Evolutionary conservation across 1,140 invertebrate species (phyloP).

Genomic region (Vollenhovia emeryi): DNA sequence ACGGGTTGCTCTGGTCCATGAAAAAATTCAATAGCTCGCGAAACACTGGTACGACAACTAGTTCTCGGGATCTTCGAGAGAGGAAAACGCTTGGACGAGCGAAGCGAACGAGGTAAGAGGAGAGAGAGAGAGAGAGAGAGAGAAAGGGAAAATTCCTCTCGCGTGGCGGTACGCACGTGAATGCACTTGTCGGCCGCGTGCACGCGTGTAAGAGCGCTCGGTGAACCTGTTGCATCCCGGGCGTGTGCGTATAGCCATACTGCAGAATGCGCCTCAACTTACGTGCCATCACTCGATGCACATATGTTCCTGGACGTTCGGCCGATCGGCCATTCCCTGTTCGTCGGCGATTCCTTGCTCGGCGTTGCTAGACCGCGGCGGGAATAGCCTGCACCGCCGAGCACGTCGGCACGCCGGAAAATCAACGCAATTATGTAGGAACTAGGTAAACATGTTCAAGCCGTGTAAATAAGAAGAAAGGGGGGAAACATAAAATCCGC

Average conservation of each 20-base stretch:
- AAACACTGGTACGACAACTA: conserved; percentile 66
- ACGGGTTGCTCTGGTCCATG: background rate
- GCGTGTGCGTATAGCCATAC: background rate
- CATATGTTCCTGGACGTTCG: conserved; percentile 31
- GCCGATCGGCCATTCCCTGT: background rate
- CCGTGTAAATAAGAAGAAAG: background rate
- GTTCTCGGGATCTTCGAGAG: conserved; percentile 42
- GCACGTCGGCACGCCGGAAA: background rate
- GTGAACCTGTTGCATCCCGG: conserved; percentile 45
- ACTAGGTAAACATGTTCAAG: conserved; percentile 14
- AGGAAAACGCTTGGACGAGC: conserved; percentile 37
- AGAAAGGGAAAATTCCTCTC: conserved; percentile 42
- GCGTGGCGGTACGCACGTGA: conserved; percentile 35
- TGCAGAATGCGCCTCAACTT: conserved; percentile 52
- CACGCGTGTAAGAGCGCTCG: conserved; percentile 30
- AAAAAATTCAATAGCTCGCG: conserved; percentile 49
- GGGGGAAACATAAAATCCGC: background rate
- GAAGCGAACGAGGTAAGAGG: background rate
- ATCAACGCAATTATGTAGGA: conserved; percentile 19
- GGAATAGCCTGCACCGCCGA: background rate
- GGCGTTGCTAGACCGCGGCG: background rate
- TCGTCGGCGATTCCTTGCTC: background rate
- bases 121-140: background rate
- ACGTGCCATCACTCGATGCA: conserved; percentile 41
- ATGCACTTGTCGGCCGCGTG: conserved; percentile 53